Conservation (phyloP, 1,140 invertebrate genomes). For the Lanistes nyassanus region DNA sequence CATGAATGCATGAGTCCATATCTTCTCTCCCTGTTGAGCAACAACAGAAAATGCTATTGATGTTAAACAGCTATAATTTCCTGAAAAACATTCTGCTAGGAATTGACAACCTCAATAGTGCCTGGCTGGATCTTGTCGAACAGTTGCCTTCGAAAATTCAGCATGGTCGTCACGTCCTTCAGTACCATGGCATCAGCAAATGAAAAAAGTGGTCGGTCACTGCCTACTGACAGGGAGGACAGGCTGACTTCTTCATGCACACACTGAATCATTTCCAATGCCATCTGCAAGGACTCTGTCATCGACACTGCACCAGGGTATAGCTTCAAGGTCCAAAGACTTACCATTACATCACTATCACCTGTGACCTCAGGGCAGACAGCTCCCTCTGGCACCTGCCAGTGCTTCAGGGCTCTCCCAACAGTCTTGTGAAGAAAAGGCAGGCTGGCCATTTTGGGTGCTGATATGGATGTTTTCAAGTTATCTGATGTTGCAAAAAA, state of each 20-base stretch:
- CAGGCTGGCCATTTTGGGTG: slow-evolving; percentile 30
- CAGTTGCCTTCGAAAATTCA: slow-evolving; percentile 50
- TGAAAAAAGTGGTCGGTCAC: slow-evolving; percentile 37
- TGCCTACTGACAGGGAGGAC: not conserved
- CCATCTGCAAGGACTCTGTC: slow-evolving; percentile 58
- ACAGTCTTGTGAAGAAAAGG: slow-evolving; percentile 53
- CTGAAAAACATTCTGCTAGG: slow-evolving; percentile 4
- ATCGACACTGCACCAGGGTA: slow-evolving; percentile 58
- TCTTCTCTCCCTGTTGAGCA: not conserved
- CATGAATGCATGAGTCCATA: not conserved
- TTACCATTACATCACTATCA: slow-evolving; percentile 26
- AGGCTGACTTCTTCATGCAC: slow-evolving; percentile 29
- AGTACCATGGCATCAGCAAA: slow-evolving; percentile 47
- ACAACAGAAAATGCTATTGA: not conserved
- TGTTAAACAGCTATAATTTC: not conserved
- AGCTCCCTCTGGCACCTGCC: slow-evolving; percentile 11
- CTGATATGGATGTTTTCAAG: slow-evolving; percentile 58
- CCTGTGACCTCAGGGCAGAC: slow-evolving; percentile 21
- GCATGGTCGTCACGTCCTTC: slow-evolving; percentile 57
- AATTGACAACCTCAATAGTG: not conserved
- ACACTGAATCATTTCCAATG: slow-evolving; percentile 36
- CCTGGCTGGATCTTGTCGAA: slow-evolving; percentile 37
- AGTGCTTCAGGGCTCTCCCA: slow-evolving; percentile 32
- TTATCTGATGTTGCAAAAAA: slow-evolving; percentile 65
- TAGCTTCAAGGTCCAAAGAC: slow-evolving; percentile 63